Evolutionary conservation across 2,113 vertebrate genomes (phyloP), one percentile per base, ranked within the genome.

Genomic region (Oreochromis aureus): DNA sequence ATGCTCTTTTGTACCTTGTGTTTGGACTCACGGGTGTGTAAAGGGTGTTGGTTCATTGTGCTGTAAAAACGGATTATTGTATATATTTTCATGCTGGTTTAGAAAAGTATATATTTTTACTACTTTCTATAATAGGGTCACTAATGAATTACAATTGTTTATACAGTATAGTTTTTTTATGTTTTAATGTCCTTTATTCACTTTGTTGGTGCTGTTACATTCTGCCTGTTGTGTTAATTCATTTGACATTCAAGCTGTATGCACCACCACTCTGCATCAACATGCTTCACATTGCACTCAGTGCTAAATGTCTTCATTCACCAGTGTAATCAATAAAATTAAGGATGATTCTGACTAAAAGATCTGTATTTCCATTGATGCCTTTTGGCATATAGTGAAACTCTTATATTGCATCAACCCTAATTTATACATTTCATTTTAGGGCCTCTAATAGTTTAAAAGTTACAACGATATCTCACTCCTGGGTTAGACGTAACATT

Each of bases 401-500:
- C 39, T 44, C 22, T 73, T 24, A 27, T 2, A 73, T 2, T 44
- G 0, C 36, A 13, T 15, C 39, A 44, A 41, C 66, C 66, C 13
- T 46, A 15, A 46, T 71, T 73, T 27, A 6, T 73, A 18, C 39
- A 73, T 46, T 18, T 27, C 7, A 73, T 73, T 73, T 73, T 46
- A 46, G 13, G 41, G 41, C 8, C 41, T 46, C 0, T 46, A 73
- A 46, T 73, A 18, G 44, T 30, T 44, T 73, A 73, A 46, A 46
- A 73, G 13, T 15, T 6, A 15, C 39, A 73, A 10, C 0, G 0
- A 46, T 1, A 27, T 46, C 8, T 46, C 41, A 73, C 0, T 39
- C 13, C 13, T 10, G 41, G 0, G 27, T 73, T 46, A 46, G 24
- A 30, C 1, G 1, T 48, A 46, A 1, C n/a, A 3, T 30, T 76